Conservation (phyloP, 2,888 invertebrate genomes). For the Octodonta nipae region DNA sequence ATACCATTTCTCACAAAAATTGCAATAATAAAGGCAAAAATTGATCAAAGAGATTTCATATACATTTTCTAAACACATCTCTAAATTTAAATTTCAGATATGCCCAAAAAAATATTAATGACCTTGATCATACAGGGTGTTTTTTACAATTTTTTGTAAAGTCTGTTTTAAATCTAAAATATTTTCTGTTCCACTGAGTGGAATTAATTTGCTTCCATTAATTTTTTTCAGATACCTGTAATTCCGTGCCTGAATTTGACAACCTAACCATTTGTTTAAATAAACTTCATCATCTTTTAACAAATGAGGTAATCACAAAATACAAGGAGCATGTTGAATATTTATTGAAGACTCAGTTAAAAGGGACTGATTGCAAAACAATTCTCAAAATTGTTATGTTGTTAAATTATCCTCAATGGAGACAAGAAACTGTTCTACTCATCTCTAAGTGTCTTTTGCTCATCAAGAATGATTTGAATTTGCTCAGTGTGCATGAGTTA, state of each 20-base stretch:
- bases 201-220: constrained; percentile 3
- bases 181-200: background rate
- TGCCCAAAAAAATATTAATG: too few relatives aligned
- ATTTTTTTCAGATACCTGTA: constrained; percentile 28
- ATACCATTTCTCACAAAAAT: too few relatives aligned
- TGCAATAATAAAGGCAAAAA: too few relatives aligned
- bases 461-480: constrained; percentile 29
- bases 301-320: constrained; percentile 26
- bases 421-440: constrained; percentile 28
- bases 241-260: constrained; percentile 32
- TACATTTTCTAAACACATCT: too few relatives aligned
- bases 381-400: constrained; percentile 31
- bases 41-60: too few relatives aligned
- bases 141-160: too few relatives aligned
- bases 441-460: constrained; percentile 32
- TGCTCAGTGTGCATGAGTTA: constrained; percentile 33
- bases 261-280: constrained; percentile 38
- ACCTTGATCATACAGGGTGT: too few relatives aligned
- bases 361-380: constrained; percentile 17
- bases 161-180: too few relatives aligned
- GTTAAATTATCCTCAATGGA: constrained; percentile 39
- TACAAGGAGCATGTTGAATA: constrained; percentile 31
- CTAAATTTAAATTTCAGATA: too few relatives aligned
- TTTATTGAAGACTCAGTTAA: constrained; percentile 27
- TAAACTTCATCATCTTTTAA: constrained; percentile 33